These are phyloP conservation scores for Eumaeus atala DNA, from an alignment of 1,140 invertebrate species.

Conservation along the genomic window DNA sequence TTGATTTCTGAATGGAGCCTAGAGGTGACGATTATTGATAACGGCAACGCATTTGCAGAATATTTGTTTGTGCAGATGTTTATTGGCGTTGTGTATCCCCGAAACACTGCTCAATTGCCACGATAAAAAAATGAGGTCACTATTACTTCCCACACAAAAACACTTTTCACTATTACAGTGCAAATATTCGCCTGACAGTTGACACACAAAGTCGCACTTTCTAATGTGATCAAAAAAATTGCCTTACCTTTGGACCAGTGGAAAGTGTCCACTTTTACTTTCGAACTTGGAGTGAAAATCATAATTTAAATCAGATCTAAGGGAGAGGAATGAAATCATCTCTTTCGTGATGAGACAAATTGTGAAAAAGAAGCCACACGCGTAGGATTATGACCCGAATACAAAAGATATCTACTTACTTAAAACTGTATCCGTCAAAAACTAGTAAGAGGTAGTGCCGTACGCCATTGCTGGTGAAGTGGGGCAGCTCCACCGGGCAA, in stretches of 20 bases:
- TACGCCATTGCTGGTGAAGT: too few species aligned
- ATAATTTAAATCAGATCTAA: neutral
- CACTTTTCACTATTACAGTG: neutral
- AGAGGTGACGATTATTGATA: too few species aligned
- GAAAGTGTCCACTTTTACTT: neutral
- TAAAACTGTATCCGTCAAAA: too few species aligned
- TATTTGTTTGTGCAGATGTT: neutral
- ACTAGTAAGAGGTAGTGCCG: too few species aligned
- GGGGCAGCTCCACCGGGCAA: too few species aligned
- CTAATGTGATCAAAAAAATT: conserved; percentile 7
- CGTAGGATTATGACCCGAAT: neutral
- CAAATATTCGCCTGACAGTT: neutral
- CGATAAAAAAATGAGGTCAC: neutral
- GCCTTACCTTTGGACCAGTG: conserved; percentile 2
- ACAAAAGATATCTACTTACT: neutral
- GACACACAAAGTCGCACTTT: conserved; percentile 7
- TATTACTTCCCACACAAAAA: too few species aligned
- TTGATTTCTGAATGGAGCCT: too few species aligned
- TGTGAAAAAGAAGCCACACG: neutral
- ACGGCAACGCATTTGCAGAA: too few species aligned
- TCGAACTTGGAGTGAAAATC: neutral
- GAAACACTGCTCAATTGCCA: neutral
- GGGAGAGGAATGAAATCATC: neutral
- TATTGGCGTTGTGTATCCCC: neutral
- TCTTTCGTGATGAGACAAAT: neutral